Base-by-base conservation (phyloP, 1,140 invertebrate genomes). In the Marisa cornuarietis region DNA sequence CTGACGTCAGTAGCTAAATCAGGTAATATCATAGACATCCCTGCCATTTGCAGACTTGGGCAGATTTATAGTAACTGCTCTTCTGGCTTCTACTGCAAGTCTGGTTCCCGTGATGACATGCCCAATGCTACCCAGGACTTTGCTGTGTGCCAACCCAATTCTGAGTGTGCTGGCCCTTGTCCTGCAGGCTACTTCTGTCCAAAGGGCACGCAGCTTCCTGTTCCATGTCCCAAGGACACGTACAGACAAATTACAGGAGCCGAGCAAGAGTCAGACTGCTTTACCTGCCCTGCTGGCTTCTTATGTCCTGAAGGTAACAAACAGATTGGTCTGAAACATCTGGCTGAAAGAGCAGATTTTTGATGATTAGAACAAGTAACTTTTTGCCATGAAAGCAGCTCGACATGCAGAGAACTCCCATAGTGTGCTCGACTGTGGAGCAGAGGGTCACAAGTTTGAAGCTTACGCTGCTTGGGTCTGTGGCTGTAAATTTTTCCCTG, bases 11-110 rank as follows among this genome's bases (percentile, higher is more conserved):
- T 65, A 24, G 2, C 18, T 52, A 51, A 18, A 9, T 79, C 20
- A n/a, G 10, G 26, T 76, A 54, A 24, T 71, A 14, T 49, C 65
- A 0, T 31, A 71, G 51, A 52, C 52, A 73, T 73, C 72, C 18
- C 78, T 81, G 31, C 66, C 68, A 66, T 51, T 78, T 81, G 61
- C 78, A 88, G 88, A 71, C 84, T 83, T 72, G 89, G 89, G 14
- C 79, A 88, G 76, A 51, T 89, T 16, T 82, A 81, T 54, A 85
- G 82, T 3, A 81, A 86, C 58, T 90, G 89, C 80, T 78, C 82
- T 24, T 86, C 88, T n/a, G 89, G 89, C n/a, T 90, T 85, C 80
- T 90, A 81, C 79, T 90, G 89, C 82, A 84, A 86, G 74, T 88
- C 89, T 24, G 88, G 89, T 0, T 82, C 88, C 11, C 80, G 81